phyloP scores from a whole-genome alignment of 2,888 invertebrate genomes.

The Drosophila peninsularis region DNA sequence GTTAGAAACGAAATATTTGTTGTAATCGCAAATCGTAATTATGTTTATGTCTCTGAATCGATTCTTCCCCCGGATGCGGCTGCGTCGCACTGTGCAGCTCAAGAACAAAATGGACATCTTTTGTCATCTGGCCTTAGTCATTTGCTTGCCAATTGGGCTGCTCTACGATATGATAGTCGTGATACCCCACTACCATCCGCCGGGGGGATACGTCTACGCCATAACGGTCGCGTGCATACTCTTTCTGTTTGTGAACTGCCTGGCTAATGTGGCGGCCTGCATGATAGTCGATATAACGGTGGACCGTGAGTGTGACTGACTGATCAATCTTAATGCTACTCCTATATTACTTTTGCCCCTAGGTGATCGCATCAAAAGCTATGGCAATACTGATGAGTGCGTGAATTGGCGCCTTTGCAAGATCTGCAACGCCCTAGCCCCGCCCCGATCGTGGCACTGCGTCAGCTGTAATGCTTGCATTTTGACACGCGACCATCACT shows the following conservation, averaged over 20 bases:
- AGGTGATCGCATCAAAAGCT: background rate
- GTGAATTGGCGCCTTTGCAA: background rate
- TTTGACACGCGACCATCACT: conserved; percentile 2
- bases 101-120: background rate
- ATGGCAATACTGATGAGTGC: background rate
- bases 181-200: background rate
- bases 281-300: background rate
- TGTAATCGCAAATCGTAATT: background rate
- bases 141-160: background rate
- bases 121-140: background rate
- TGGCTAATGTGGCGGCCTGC: background rate
- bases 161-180: conserved; percentile 3
- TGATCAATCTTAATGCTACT: no score
- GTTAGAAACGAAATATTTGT: background rate
- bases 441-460: conserved; percentile 8
- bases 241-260: background rate
- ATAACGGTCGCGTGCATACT: background rate
- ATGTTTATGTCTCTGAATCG: background rate
- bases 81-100: background rate
- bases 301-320: background rate
- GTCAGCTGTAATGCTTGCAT: background rate
- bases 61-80: conserved; percentile 1
- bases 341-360: background rate
- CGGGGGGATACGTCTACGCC: background rate
- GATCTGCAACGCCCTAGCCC: background rate